Percentiles rank a stretch among this genome's conserved stretches.
phyloP scores from a whole-genome alignment of 2,797 vertebrate genomes.

The Sebastes itinus region DNA sequence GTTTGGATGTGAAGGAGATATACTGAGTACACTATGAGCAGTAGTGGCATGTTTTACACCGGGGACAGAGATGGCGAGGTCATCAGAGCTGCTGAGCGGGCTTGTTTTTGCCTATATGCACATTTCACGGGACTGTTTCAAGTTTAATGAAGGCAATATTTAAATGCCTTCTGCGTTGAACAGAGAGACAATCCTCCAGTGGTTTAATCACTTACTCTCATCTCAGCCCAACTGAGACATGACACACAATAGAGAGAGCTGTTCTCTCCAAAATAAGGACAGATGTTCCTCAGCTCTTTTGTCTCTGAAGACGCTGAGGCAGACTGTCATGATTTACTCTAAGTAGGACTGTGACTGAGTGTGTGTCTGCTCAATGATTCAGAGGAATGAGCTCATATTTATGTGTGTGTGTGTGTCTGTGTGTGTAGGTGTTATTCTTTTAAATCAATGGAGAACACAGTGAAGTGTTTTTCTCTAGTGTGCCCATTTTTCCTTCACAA shows the following conservation, averaged over 20 bases:
- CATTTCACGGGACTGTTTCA: slow-evolving; percentile 31
- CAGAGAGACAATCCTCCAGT: slow-evolving; percentile 26
- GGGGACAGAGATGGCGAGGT: background rate
- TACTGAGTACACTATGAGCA: background rate
- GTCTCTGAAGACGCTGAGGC: slow-evolving; percentile 46
- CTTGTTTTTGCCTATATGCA: background rate
- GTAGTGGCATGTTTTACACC: background rate
- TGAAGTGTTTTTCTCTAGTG: background rate
- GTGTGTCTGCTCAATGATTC: slow-evolving; percentile 32
- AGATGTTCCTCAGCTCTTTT: slow-evolving; percentile 48
- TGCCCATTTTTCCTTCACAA: background rate
- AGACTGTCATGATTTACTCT: slow-evolving; percentile 40
- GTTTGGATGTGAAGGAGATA: slow-evolving; percentile 15
- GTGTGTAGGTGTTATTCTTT: slow-evolving; percentile 8
- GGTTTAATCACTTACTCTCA: slow-evolving; percentile 53
- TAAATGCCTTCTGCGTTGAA: slow-evolving; percentile 29
- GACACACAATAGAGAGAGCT: slow-evolving; percentile 28
- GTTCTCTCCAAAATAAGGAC: slow-evolving; percentile 40
- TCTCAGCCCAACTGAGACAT: slow-evolving; percentile 43
- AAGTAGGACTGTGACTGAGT: slow-evolving; percentile 27
- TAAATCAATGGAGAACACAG: slow-evolving; percentile 25
- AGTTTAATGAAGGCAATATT: slow-evolving; percentile 54
- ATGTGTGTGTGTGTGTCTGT: background rate
- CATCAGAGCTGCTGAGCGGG: background rate
- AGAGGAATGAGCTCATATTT: slow-evolving; percentile 25